Conservation (phyloP, 2,113 vertebrate species). For the Sphaerodactylus townsendi region DNA sequence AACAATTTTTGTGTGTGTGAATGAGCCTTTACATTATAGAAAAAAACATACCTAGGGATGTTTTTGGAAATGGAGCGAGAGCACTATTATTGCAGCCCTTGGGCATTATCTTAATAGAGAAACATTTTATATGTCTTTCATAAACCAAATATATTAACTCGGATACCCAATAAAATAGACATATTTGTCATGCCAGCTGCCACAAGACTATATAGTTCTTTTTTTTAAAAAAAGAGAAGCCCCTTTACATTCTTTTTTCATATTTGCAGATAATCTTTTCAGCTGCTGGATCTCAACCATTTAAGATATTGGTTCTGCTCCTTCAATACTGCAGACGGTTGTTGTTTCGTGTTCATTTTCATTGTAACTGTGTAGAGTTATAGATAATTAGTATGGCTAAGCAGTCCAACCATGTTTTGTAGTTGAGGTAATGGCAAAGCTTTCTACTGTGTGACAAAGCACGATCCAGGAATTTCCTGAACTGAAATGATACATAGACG, state of each 20-base stretch:
- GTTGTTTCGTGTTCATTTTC: not conserved
- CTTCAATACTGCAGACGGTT: slow-evolving; percentile 6
- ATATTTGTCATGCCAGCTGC: not conserved
- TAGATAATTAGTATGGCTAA: not conserved
- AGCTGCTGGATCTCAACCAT: not conserved
- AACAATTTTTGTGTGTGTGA: not conserved
- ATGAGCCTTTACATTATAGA: not conserved
- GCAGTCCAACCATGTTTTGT: accelerated
- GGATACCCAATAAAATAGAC: not conserved
- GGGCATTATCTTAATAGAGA: not conserved
- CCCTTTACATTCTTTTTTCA: not conserved
- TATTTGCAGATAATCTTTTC: not conserved
- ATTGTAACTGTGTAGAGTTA: not conserved
- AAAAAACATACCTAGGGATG: not conserved
- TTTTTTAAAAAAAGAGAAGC: slow-evolving; percentile 4
- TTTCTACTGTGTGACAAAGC: not conserved
- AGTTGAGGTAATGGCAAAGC: not conserved
- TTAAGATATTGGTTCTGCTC: slow-evolving; percentile 4
- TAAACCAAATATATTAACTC: not conserved
- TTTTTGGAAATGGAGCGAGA: not conserved
- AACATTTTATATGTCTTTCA: slow-evolving; percentile 17
- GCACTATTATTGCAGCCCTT: not conserved
- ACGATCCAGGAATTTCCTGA: not conserved
- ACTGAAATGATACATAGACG: not conserved
- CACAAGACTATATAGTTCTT: not conserved